Conservation (phyloP, 23 tunicate species). For the Trididemnum clinides region DNA sequence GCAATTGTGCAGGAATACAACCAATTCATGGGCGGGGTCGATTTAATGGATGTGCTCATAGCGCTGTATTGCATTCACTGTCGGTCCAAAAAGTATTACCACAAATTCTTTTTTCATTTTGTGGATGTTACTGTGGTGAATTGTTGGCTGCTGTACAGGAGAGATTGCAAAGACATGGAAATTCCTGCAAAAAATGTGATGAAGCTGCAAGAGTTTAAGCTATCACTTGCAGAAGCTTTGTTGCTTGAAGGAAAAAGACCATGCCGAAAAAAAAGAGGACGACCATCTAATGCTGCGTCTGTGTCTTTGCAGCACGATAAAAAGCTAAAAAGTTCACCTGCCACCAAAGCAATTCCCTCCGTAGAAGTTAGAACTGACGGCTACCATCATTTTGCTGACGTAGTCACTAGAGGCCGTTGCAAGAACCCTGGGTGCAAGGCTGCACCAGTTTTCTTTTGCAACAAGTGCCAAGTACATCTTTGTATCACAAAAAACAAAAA, state of each 20-base stretch:
- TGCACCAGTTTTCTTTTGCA: constrained; percentile 6
- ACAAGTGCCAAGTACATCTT: constrained; percentile 5
- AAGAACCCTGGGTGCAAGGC: constrained; percentile 22
- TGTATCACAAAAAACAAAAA: neutral
- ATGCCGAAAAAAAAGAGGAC: neutral
- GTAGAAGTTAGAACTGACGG: constrained; percentile 9
- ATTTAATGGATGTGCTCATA: constrained; percentile 1
- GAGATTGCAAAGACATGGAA: neutral
- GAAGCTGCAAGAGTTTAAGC: constrained; percentile 14
- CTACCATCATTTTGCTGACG: neutral
- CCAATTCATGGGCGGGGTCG: constrained; percentile 7
- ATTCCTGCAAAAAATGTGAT: neutral
- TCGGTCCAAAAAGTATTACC: constrained; percentile 13
- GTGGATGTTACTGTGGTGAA: constrained; percentile 8
- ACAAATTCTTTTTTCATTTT: constrained; percentile 1
- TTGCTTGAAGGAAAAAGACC: neutral
- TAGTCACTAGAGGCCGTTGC: neutral
- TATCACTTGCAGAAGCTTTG: neutral
- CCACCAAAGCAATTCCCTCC: neutral
- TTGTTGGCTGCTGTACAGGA: neutral
- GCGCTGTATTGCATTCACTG: constrained; percentile 1
- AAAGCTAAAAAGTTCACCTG: neutral
- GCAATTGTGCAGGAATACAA: neutral
- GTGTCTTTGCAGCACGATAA: constrained; percentile 2
- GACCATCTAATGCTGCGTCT: constrained; percentile 5